Evolutionary conservation across 2,113 vertebrate species (phyloP), one percentile per base, ranked within the genome.

Genomic region (Silurus meridionalis): DNA sequence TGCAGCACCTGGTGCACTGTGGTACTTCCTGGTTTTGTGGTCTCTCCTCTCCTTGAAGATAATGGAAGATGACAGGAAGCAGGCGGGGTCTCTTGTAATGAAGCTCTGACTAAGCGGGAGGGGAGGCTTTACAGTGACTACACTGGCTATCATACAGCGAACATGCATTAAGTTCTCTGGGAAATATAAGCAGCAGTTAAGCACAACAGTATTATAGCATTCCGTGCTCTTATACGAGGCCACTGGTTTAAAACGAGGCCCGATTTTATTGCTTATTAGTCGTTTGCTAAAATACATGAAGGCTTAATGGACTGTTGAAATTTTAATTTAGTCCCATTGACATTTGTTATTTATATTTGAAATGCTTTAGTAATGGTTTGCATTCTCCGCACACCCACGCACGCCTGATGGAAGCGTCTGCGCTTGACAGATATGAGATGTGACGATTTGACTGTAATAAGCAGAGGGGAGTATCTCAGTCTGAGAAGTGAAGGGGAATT

Each of bases 371-470:
- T 50, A 61, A 64, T 80, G 82, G 64, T 79, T 63, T 80, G 53
- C 48, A 57, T 64, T 77, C n/a, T 74, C 37, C 8, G 23, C 19
- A 23, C 85, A n/a, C 53, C 48, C 78, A 46, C 66, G 72, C 78
- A 64, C 23, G 19, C 60, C 52, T 66, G 80, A 83, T 64, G 57
- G 71, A 67, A 58, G 87, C 87, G 64, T 46, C 23, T 72, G 50
- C 5, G 82, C 53, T 77, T 79, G 77, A 85, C 89, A 80, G 86
- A 90, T 77, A 46, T 53, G 46, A 85, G 77, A 87, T 46, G 85
- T 74, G 80, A 69, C 23, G 71, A 66, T 89, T 84, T 88, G 88
- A 89, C 85, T 61, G 23, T 87, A 89, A 86, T 91, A 82, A 89
- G 69, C 74, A 60, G 78, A 83, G 81, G 58, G 75, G 55, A 72